These are phyloP conservation scores for Typhlomys cinereus DNA, from an alignment of 2,113 vertebrate genomes.

Conservation along the genomic window DNA sequence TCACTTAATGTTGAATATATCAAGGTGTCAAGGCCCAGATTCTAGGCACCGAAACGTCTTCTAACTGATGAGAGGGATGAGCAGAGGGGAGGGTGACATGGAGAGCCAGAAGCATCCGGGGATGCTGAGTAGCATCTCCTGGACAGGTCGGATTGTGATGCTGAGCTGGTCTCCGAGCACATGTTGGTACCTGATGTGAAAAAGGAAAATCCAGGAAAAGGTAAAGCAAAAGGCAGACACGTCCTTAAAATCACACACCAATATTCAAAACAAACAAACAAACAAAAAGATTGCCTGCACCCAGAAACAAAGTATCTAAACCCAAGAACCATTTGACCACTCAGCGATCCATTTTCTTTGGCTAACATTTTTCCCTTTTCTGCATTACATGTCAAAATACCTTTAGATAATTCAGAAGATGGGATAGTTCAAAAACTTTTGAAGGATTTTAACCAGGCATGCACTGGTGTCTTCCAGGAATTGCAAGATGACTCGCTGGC, in stretches of 20 bases:
- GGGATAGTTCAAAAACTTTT: not conserved
- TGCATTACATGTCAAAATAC: not conserved
- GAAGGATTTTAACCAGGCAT: constrained; percentile 28
- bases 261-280: not conserved
- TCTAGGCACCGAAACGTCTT: no score
- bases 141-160: not conserved
- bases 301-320: not conserved
- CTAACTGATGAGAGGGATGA: no score
- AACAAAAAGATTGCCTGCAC: not conserved
- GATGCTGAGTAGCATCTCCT: no score
- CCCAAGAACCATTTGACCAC: not conserved
- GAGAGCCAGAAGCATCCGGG: no score
- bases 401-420: constrained; percentile 1
- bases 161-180: not conserved
- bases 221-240: not conserved
- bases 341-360: not conserved
- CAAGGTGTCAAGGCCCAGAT: no score
- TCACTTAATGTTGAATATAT: no score
- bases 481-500: constrained; percentile 62
- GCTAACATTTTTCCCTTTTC: constrained; percentile 11
- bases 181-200: not conserved
- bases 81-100: no score
- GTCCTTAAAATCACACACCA: not conserved
- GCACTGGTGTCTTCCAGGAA: constrained; percentile 65
- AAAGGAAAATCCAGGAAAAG: not conserved